phyloP scores from a whole-genome alignment of 1,140 invertebrate species.

The Rhopalosiphum maidis region DNA sequence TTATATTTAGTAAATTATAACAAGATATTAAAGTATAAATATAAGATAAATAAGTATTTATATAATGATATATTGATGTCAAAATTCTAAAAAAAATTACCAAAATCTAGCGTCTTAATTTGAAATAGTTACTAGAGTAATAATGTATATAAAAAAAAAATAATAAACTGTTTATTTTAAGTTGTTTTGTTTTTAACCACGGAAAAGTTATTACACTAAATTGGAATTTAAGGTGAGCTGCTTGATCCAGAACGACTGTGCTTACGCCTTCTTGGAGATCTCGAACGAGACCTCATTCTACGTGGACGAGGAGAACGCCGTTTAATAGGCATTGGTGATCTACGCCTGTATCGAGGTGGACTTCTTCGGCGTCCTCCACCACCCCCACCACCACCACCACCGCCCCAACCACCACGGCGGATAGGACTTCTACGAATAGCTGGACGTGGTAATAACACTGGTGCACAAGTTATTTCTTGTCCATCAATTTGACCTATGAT shows the following conservation, averaged over 20 bases:
- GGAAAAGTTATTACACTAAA: not conserved
- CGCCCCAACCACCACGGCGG: conserved; percentile 65
- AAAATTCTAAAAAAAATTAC: conserved; percentile 20
- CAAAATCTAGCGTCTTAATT: not conserved
- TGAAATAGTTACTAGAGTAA: not conserved
- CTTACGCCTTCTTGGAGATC: conserved; percentile 70
- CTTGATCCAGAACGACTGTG: conserved; percentile 82
- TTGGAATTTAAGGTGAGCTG: conserved; percentile 72
- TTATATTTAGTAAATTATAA: not conserved
- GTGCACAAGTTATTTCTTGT: conserved; percentile 92
- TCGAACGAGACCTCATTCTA: conserved; percentile 69
- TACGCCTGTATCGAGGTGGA: conserved; percentile 52
- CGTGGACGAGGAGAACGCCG: conserved; percentile 61
- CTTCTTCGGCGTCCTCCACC: conserved; percentile 41
- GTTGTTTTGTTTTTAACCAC: not conserved
- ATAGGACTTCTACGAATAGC: conserved; percentile 68
- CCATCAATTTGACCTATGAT: conserved; percentile 79
- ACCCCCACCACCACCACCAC: conserved; percentile 10
- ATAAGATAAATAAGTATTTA: not conserved
- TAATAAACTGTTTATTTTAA: not conserved
- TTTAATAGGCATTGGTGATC: conserved; percentile 53
- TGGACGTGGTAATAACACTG: conserved; percentile 80
- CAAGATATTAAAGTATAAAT: not conserved
- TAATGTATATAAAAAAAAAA: not conserved
- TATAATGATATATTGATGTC: not conserved